Evolutionary conservation across 2,113 vertebrate species (phyloP).

Genomic region (Periophthalmodon schlosseri): DNA sequence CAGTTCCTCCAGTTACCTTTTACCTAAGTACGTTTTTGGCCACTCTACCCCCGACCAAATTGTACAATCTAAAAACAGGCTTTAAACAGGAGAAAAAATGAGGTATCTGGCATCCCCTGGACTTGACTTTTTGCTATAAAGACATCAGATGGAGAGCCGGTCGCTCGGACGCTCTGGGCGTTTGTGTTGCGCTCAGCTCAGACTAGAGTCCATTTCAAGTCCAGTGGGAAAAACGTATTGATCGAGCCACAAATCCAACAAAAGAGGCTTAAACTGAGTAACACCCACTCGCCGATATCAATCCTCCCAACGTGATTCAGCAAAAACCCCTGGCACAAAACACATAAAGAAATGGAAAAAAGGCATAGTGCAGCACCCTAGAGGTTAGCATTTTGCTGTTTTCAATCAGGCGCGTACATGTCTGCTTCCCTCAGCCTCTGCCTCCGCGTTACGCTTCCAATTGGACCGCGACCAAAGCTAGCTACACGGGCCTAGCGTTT

Average conservation of each 20-base stretch:
- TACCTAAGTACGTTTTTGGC: too few relatives aligned
- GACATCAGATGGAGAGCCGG: constrained; percentile 13
- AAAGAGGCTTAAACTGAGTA: constrained; percentile 56
- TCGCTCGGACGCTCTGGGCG: constrained; percentile 1
- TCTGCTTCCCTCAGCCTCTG: constrained; percentile 24
- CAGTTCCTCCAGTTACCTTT: too few relatives aligned
- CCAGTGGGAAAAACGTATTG: constrained; percentile 53
- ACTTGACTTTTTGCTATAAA: not conserved
- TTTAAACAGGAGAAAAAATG: not conserved
- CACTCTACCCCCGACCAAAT: too few relatives aligned
- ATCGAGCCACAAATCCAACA: constrained; percentile 65
- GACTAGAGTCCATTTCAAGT: constrained; percentile 46
- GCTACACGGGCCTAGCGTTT: constrained; percentile 39
- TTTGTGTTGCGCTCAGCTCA: constrained; percentile 41
- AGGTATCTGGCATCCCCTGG: not conserved
- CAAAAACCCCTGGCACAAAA: constrained; percentile 28
- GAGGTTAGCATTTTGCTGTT: constrained; percentile 41
- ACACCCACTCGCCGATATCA: constrained; percentile 61
- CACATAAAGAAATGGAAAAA: constrained; percentile 8
- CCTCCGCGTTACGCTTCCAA: constrained; percentile 24
- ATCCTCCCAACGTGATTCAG: constrained; percentile 56
- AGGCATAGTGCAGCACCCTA: constrained; percentile 21
- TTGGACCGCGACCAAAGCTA: constrained; percentile 57
- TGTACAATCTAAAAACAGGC: too few relatives aligned
- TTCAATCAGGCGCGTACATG: constrained; percentile 59